Evolutionary conservation across 2,888 invertebrate genomes (phyloP), one percentile per base, ranked within the genome.

Genomic region (Creontiades dilutus): DNA sequence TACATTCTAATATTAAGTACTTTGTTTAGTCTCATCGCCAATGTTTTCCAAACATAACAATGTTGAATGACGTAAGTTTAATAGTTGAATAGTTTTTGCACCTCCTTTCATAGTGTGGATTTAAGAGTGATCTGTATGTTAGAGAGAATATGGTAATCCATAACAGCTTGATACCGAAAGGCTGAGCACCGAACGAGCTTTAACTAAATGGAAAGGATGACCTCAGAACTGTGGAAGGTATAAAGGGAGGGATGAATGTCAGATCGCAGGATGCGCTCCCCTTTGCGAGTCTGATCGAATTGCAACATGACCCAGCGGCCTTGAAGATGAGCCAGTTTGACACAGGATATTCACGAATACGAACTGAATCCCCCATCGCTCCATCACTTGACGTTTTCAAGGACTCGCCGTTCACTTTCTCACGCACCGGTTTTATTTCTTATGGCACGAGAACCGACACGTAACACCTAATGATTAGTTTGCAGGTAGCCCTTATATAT

Each of bases 271-370:
- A 75, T 13, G 19, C 23, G 13, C 28, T 46, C 46, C n/a, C 37
- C 37, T n/a, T 48, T 7, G 61, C 19, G 37, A 27, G 28, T 28
- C 57, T 37, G 85, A 85, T 57, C 61, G 57, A 85, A 52, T 85
- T 85, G 85, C 85, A 37, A 85, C 85, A 85, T 27, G 37, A 19
- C 55, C 23, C 46, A 75, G 16, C 87, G 78, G 46, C 87, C 87
- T 78, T 88, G 87, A 88, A 88, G 87, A 88, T 88, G 87, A 88
- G 87, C 87, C 87, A 88, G 87, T 88, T 88, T 52, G 84, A 75
- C 87, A 87, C 76, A 46, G 78, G 87, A 78, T 88, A 78, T 88
- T 88, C 87, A 88, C 76, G 76, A 85, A 68, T 68, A 68, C 68
- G 23, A 68, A 68, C 68, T 12, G 68, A 68, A 23, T 68, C 68